A percentile compares a stretch with the other conserved stretches of the same genome.
Evolutionary conservation across 2,797 vertebrate genomes (phyloP).

Genomic region (Ataeniobius toweri): DNA sequence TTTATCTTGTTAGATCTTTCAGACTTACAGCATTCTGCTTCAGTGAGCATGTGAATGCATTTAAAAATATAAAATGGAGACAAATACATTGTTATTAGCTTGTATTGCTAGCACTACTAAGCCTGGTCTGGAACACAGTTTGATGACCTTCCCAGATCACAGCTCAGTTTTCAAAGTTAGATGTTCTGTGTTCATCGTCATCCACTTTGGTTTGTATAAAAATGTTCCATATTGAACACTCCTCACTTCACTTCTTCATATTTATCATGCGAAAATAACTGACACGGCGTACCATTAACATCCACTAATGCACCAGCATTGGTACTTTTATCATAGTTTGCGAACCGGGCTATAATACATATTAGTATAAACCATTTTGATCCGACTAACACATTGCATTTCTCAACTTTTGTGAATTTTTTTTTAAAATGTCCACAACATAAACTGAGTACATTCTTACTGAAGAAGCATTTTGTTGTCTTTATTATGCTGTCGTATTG

Average conservation of each 20-base stretch:
- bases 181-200: not conserved
- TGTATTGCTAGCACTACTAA: not conserved
- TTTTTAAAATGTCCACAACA: not conserved
- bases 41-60: not conserved
- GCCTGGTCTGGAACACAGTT: not conserved
- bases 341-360: too few species aligned
- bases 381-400: too few species aligned
- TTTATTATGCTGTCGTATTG: not conserved
- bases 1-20: too few species aligned
- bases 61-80: not conserved
- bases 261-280: not conserved
- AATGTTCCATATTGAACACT: not conserved
- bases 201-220: too few species aligned
- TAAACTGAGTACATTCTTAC: too few species aligned
- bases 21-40: not conserved
- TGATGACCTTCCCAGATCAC: not conserved
- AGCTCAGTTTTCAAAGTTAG: not conserved
- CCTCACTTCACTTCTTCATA: not conserved
- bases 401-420: too few species aligned
- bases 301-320: not conserved
- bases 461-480: not conserved
- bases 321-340: not conserved
- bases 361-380: not conserved
- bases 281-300: not conserved
- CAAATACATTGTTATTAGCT: not conserved